Evolutionary conservation across 2,113 vertebrate species (phyloP).

Genomic region (Bos javanicus): DNA sequence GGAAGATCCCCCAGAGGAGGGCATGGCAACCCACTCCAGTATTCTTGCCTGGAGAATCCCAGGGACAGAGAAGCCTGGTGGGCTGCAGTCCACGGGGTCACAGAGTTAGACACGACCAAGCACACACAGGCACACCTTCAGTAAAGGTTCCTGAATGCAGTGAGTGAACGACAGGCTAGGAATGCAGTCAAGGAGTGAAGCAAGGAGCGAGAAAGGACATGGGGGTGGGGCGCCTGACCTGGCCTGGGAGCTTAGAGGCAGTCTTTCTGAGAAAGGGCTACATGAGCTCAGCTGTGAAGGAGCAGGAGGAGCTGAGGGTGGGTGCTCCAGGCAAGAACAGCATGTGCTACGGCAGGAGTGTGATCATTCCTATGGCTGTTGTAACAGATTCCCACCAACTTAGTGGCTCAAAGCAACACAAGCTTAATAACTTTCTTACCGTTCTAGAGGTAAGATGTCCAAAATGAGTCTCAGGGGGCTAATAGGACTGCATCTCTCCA

Average conservation of each 20-base stretch:
- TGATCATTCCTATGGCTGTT: not conserved
- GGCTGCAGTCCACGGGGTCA: not conserved
- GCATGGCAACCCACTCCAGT: not conserved
- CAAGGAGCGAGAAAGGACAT: not conserved
- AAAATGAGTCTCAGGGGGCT: not conserved
- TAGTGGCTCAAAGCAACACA: not conserved
- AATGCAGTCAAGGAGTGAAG: not conserved
- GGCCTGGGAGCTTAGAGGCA: not conserved
- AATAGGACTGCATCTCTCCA: not conserved
- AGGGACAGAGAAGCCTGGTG: not conserved
- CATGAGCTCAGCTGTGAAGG: not conserved
- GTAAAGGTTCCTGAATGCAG: not conserved
- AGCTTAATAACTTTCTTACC: not conserved
- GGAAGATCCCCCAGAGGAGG: not conserved
- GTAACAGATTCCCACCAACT: not conserved
- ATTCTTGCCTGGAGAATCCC: not conserved
- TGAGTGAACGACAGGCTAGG: not conserved
- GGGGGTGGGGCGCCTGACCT: not conserved
- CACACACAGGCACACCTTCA: not conserved
- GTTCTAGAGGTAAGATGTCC: not conserved
- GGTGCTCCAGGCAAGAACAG: not conserved
- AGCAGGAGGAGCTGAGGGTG: not conserved
- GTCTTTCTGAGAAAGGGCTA: not conserved
- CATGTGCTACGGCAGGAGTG: not conserved
- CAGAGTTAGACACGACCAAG: not conserved